Percentiles rank a stretch among this genome's conserved stretches.
phyloP scores from a whole-genome alignment of 2,888 invertebrate genomes.

The Chydorus sphaericus region DNA sequence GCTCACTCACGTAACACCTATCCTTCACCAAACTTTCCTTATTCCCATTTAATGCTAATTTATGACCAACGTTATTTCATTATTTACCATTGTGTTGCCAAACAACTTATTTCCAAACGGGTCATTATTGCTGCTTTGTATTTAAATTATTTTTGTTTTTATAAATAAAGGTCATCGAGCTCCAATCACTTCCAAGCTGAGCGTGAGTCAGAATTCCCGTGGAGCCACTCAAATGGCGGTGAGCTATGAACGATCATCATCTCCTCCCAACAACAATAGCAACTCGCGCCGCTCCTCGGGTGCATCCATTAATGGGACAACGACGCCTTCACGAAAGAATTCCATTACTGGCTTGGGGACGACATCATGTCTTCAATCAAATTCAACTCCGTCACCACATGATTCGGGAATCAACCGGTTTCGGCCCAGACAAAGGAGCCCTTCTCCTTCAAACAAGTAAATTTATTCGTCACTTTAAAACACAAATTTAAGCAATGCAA shows the following conservation, averaged over 20 bases:
- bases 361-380: not conserved
- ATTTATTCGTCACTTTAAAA: not conserved
- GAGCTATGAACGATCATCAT: constrained; percentile 46
- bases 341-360: constrained; percentile 4
- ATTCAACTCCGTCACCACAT: not conserved
- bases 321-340: constrained; percentile 8
- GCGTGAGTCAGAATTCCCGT: constrained; percentile 40
- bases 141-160: too few relatives aligned
- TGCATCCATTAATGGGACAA: constrained; percentile 4
- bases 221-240: constrained; percentile 62
- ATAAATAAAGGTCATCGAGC: constrained; percentile 63
- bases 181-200: constrained; percentile 62
- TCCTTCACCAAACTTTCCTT: too few relatives aligned
- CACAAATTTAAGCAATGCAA: not conserved
- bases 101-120: too few relatives aligned
- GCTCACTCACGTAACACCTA: too few relatives aligned
- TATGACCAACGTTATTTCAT: too few relatives aligned
- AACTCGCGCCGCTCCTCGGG: constrained; percentile 13
- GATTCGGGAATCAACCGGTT: not conserved
- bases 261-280: too few relatives aligned
- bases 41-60: too few relatives aligned
- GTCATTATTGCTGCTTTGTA: too few relatives aligned
- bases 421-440: constrained; percentile 6
- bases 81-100: too few relatives aligned
- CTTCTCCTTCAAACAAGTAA: constrained; percentile 10